Conservation (phyloP, 2,797 vertebrate genomes). For the Micromesistius poutassou region DNA sequence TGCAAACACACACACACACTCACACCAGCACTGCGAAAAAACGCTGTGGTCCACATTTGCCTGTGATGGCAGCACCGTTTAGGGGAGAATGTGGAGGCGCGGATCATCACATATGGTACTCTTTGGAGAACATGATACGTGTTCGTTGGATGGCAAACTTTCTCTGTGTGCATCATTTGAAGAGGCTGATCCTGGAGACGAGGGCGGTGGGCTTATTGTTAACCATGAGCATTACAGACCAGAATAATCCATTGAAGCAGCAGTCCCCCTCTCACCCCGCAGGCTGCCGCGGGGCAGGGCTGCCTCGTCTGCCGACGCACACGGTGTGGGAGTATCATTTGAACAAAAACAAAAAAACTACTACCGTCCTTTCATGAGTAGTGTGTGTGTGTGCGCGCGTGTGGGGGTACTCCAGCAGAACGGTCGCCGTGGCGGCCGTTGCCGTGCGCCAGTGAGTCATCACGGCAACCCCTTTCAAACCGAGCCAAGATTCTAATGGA, state of each 20-base stretch:
- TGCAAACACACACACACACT: not conserved
- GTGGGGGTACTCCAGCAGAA: not conserved
- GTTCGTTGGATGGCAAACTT: not conserved
- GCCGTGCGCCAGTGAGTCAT: not conserved
- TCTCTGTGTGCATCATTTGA: not conserved
- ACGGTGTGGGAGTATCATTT: not conserved
- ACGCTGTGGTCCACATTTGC: conserved; percentile 37
- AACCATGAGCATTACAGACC: not conserved
- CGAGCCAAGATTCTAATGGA: conserved; percentile 55
- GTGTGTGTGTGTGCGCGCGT: not conserved
- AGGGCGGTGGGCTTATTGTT: not conserved
- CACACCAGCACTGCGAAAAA: conserved; percentile 21
- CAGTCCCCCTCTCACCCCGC: not conserved
- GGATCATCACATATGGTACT: conserved; percentile 47
- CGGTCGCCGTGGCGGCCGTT: not conserved
- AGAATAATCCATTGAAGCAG: not conserved
- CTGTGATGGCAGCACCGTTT: conserved; percentile 51
- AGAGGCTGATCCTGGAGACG: too few relatives aligned
- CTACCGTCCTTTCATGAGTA: conserved; percentile 44
- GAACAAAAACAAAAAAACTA: conserved; percentile 46
- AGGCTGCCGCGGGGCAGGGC: too few relatives aligned
- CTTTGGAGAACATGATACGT: not conserved
- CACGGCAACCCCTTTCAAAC: not conserved
- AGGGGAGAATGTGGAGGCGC: conserved; percentile 42
- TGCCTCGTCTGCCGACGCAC: too few relatives aligned